Conservation (phyloP, 2,113 vertebrate genomes). For the Spheniscus mendiculus region DNA sequence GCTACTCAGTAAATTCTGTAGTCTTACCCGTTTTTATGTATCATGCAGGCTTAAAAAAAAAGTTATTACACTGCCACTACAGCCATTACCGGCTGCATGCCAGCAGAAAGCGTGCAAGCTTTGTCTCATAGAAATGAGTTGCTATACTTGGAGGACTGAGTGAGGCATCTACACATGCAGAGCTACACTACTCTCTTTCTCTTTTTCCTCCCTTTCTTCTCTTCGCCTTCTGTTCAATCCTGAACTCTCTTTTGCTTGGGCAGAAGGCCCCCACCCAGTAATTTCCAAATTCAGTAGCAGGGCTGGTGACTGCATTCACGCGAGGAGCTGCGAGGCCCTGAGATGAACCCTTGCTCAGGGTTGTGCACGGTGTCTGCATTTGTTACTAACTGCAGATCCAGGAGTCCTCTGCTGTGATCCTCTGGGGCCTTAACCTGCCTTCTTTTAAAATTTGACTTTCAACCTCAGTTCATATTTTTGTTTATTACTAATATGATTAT, state of each 20-base stretch:
- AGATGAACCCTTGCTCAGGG: neutral
- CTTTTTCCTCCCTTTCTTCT: neutral
- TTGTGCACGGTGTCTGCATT: rapidly evolving
- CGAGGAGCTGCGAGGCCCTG: neutral
- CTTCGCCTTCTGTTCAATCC: neutral
- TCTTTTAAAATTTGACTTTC: neutral
- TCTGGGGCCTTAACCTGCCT: neutral
- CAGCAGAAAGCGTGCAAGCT: neutral
- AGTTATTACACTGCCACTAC: neutral
- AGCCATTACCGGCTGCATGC: rapidly evolving
- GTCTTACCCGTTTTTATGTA: neutral
- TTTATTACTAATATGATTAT: neutral
- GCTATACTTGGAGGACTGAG: rapidly evolving
- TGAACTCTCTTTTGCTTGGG: neutral
- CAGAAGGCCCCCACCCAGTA: neutral
- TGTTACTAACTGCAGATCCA: neutral
- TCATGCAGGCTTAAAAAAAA: neutral
- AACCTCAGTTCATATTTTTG: neutral
- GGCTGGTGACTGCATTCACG: neutral
- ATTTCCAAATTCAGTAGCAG: neutral
- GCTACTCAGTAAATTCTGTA: neutral
- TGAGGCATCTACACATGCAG: neutral
- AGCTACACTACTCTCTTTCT: neutral
- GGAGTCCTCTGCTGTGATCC: neutral
- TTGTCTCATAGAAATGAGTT: neutral